phyloP scores from a whole-genome alignment of 2,888 invertebrate species.

The Sthenelais limicola region DNA sequence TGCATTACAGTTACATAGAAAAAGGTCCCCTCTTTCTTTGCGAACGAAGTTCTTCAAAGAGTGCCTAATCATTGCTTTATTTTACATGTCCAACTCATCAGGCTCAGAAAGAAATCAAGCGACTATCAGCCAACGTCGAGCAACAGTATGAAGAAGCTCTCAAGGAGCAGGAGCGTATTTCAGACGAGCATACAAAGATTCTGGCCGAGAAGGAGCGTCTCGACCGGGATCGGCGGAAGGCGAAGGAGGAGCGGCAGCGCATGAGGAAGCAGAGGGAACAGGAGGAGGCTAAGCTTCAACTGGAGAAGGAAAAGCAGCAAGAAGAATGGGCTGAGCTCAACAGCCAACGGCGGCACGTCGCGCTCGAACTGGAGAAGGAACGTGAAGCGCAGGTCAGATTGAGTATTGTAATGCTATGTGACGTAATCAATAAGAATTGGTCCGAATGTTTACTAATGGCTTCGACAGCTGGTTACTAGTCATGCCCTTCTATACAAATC shows the following conservation, averaged over 20 bases:
- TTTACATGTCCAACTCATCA: no score
- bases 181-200: slow-evolving; percentile 41
- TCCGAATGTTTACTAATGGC: no score
- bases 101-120: slow-evolving; percentile 49
- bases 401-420: no score
- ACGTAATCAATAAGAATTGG: no score
- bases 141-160: slow-evolving; percentile 60
- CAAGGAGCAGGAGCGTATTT: slow-evolving; percentile 44
- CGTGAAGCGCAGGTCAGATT: slow-evolving; percentile 42
- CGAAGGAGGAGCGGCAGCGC: slow-evolving; percentile 47
- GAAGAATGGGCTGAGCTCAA: slow-evolving; percentile 46
- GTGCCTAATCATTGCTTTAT: no score
- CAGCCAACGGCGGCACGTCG: slow-evolving; percentile 24
- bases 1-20: no score
- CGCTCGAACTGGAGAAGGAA: slow-evolving; percentile 35
- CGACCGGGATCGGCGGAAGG: slow-evolving; percentile 47
- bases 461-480: no score
- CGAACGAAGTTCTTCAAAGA: no score
- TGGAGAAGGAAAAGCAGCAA: slow-evolving; percentile 42
- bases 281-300: slow-evolving; percentile 36
- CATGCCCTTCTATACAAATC: no score
- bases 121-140: slow-evolving; percentile 46
- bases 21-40: no score
- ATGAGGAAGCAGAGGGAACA: slow-evolving; percentile 42
- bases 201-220: slow-evolving; percentile 52